Conservation (phyloP, 2,113 vertebrate genomes). For the Gadus chalcogrammus region DNA sequence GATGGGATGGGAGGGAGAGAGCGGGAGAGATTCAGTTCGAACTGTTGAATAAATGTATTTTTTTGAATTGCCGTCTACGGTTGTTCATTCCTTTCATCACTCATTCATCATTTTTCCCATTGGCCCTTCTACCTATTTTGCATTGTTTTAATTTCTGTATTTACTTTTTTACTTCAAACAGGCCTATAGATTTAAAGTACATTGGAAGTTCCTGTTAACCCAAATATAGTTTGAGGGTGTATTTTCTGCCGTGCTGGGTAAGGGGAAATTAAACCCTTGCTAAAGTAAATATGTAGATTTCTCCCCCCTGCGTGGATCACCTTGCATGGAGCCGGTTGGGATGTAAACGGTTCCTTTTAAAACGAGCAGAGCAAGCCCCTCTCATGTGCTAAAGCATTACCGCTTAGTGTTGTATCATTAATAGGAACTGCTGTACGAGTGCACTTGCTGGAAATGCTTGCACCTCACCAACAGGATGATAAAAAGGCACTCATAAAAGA, state of each 20-base stretch:
- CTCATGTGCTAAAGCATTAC: no score
- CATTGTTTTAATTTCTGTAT: constrained; percentile 23
- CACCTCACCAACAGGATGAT: no score
- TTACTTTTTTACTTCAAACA: constrained; percentile 14
- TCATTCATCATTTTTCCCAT: background rate
- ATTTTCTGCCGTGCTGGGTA: background rate
- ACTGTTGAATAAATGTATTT: constrained; percentile 32
- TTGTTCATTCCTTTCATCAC: background rate
- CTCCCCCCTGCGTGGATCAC: background rate
- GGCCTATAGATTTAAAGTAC: constrained; percentile 39
- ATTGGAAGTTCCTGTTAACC: constrained; percentile 16
- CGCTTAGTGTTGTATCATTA: no score
- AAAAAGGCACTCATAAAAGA: no score
- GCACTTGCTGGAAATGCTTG: no score
- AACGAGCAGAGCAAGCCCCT: no score
- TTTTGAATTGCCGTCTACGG: background rate
- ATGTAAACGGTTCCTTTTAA: no score
- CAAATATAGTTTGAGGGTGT: constrained; percentile 8
- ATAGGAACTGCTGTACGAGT: no score
- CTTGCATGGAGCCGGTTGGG: no score
- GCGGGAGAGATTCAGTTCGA: constrained; percentile 20
- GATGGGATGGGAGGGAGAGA: background rate
- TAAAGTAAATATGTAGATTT: background rate
- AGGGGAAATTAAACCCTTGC: constrained; percentile 1
- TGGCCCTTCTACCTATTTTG: constrained; percentile 6